Evolutionary conservation across 2,113 vertebrate genomes (phyloP), one percentile per base, ranked within the genome.

Genomic region (Clarias batrachus): DNA sequence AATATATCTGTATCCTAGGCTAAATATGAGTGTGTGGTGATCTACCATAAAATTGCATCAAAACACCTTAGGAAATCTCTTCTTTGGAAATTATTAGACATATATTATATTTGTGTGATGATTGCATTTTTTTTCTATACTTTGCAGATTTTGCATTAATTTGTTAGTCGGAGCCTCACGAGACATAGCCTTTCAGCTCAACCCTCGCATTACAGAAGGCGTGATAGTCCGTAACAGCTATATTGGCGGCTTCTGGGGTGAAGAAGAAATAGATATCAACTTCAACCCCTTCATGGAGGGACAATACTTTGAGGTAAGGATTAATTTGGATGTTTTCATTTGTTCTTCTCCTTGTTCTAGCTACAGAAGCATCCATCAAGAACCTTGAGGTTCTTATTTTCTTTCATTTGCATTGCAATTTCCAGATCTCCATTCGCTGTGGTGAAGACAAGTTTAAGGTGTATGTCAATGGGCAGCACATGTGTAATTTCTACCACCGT

Each of bases 231-330:
- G 96, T 5, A 97, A 97, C 95, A 95, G 93, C 90, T 52, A 7
- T 16, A 73, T 95, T 0, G 92, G 90, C 0, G 94, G 94, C 0
- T 56, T 0, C 0, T 97, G 97, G 97, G 96, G 96, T 0, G 0
- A 78, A 0, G 96, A 97, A 90, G 96, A 97, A 52, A 87, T 86
- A 19, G 91, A 93, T 6, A 0, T 94, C 2, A 0, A 70, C 68
- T 4, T 88, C 74, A 96, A 93, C 91, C 96, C 96, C 0, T 97
- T 97, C 83, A 27, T 57, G 25, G 92, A 92, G 9, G 96, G 96
- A 27, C 94, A 96, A 87, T 96, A 93, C 93, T 97, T 97, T 81
- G 96, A 97, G 8, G 97, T 97, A 74, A 95, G 96, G 90, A 0
- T 2, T 66, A 11, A 79, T 27, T 17, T 13, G 1, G 37, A 81